These are phyloP conservation scores for Lerista edwardsae DNA, from an alignment of 2,797 vertebrate species.

Conservation along the genomic window DNA sequence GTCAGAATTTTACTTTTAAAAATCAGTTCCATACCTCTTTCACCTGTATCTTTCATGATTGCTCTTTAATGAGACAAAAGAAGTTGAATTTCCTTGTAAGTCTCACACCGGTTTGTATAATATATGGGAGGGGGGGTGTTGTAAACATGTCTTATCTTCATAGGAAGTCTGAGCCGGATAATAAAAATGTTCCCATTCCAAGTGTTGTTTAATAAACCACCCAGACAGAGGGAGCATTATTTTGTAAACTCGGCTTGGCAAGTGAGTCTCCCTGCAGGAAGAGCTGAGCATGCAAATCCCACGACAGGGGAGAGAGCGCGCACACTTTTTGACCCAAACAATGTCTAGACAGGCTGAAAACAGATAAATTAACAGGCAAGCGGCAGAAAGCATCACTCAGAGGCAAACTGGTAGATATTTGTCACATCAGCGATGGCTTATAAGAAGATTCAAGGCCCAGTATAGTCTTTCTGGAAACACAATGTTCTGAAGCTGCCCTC, in stretches of 20 bases:
- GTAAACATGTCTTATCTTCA: conserved; percentile 76
- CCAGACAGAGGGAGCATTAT: conserved; percentile 70
- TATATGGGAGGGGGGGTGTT: neutral
- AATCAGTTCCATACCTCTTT: neutral
- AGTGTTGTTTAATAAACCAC: conserved; percentile 65
- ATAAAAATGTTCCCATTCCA: conserved; percentile 62
- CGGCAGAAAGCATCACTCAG: conserved; percentile 71
- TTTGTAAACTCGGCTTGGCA: conserved; percentile 67
- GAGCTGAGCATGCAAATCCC: conserved; percentile 69
- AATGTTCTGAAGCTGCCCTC: conserved; percentile 74
- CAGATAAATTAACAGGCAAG: conserved; percentile 76
- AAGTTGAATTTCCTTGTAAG: conserved; percentile 65
- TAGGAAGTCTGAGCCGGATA: conserved; percentile 71
- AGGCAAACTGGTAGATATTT: conserved; percentile 73
- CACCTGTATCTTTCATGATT: neutral
- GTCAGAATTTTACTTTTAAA: neutral
- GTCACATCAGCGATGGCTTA: conserved; percentile 79
- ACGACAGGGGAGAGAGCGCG: conserved; percentile 66
- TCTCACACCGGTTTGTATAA: conserved; percentile 52
- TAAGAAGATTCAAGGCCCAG: conserved; percentile 67
- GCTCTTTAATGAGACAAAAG: neutral
- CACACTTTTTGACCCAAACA: conserved; percentile 73
- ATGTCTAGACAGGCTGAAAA: conserved; percentile 81
- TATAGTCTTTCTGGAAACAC: conserved; percentile 64
- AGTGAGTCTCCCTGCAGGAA: conserved; percentile 58